Evolutionary conservation across 35 echinoderm and acorn worm genomes (phyloP).

Genomic region (Amphiura filiformis): DNA sequence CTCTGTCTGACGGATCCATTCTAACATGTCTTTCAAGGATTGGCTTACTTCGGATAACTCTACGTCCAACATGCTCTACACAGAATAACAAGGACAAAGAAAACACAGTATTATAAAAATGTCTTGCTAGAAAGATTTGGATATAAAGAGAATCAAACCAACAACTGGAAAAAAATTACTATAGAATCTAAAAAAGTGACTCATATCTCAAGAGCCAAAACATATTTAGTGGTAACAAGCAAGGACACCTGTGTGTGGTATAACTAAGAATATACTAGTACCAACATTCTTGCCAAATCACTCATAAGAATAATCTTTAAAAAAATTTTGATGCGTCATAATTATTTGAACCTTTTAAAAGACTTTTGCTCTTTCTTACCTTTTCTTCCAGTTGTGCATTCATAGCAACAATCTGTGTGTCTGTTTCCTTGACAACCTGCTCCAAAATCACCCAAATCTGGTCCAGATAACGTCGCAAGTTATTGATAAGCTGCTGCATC

Average conservation of each 20-base stretch:
- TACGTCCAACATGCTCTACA: slow-evolving; percentile 52
- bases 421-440: slow-evolving; percentile 70
- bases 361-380: too few relatives aligned
- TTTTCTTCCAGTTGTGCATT: slow-evolving; percentile 59
- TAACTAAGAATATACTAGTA: too few relatives aligned
- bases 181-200: too few relatives aligned
- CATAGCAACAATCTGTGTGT: slow-evolving; percentile 61
- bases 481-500: slow-evolving; percentile 71
- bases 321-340: too few relatives aligned
- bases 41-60: slow-evolving; percentile 54
- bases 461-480: slow-evolving; percentile 65
- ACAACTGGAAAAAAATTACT: too few relatives aligned
- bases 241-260: too few relatives aligned
- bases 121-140: background rate
- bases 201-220: too few relatives aligned
- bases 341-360: too few relatives aligned
- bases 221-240: too few relatives aligned
- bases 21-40: slow-evolving; percentile 68
- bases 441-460: slow-evolving; percentile 68
- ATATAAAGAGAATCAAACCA: too few relatives aligned
- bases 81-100: background rate
- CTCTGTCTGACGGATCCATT: slow-evolving; percentile 82
- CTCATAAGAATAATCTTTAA: too few relatives aligned
- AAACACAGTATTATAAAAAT: background rate
- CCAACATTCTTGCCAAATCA: too few relatives aligned